Percentiles rank a stretch among this genome's conserved stretches.
Conservation (phyloP, 1,140 invertebrate genomes). For the Ostrea denselamellosa region DNA sequence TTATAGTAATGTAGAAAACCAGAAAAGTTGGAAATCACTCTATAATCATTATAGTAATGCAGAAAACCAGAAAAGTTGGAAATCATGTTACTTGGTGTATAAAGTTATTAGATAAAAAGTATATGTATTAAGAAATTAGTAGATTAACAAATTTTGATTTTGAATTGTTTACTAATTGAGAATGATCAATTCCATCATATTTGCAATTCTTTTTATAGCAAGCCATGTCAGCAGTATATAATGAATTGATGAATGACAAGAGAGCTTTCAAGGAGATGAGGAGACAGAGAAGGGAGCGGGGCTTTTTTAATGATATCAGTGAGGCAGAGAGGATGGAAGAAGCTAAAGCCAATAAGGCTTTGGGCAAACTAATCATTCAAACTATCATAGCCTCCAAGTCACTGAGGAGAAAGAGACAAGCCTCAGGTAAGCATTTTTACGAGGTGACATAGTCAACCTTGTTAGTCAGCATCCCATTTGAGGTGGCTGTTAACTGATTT, state of each 20-base stretch:
- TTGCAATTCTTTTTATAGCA: not conserved
- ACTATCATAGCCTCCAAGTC: not conserved
- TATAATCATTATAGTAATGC: too few relatives aligned
- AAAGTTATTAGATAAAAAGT: too few relatives aligned
- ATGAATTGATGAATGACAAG: not conserved
- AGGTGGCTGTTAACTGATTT: too few relatives aligned
- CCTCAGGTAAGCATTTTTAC: not conserved
- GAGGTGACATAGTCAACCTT: not conserved
- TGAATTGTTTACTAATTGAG: too few relatives aligned
- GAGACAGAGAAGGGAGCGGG: not conserved
- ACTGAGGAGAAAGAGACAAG: not conserved
- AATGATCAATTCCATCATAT: not conserved
- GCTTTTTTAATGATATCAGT: not conserved
- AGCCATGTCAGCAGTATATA: not conserved
- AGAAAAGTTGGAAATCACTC: too few relatives aligned
- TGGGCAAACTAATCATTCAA: not conserved
- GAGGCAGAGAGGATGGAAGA: not conserved
- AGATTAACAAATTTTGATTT: too few relatives aligned
- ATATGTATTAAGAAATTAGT: too few relatives aligned
- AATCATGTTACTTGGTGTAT: too few relatives aligned
- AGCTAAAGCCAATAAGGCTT: not conserved
- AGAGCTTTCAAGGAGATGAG: not conserved
- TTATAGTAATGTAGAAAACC: too few relatives aligned
- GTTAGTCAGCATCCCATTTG: too few relatives aligned
- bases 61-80: too few relatives aligned